Evolutionary conservation across 53 echinoderm and acorn worm species (phyloP), one percentile per base, ranked within the genome.

Genomic region (Crossaster papposus): DNA sequence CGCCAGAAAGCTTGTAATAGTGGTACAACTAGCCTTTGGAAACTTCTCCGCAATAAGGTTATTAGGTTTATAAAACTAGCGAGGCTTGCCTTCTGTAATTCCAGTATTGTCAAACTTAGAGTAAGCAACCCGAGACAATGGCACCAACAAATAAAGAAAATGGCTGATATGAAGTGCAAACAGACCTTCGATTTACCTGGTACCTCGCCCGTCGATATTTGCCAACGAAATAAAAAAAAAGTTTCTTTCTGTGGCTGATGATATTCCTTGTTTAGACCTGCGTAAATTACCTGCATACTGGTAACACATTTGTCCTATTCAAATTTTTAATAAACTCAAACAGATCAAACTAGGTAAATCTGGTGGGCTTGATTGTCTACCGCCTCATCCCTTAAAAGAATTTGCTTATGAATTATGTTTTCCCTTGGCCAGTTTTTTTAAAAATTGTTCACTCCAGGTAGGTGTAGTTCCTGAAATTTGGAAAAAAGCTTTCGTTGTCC

Each of bases 391-490:
- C 30, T 11, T 73, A 11, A 79, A 79, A 52, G 79, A 79, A 79
- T 79, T 79, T 5, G 55, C 79, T 28, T 79, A 79, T 52, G 26
- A 79, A 30, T 54, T 79, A 26, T 79, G 79, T 30, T 79, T 52
- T 52, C 79, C 28, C 0, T 30, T 79, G 54, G 54, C 30, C 54
- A 30, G 53, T 79, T 52, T 52, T 13, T 79, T 79, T 30, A n/a
- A n/a, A n/a, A 79, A 79, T 52, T 52, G 78, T 24, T 78, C 78
- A 17, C 78, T 78, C 15, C 13, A 36, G 10, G 78, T 36, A 2
- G 53, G 53, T 52, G 13, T 28, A n/a, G n/a, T n/a, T n/a, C n/a
- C n/a, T n/a, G n/a, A n/a, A n/a, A n/a, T n/a, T n/a, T n/a, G n/a
- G n/a, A n/a, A n/a, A n/a, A n/a, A n/a, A n/a, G n/a, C n/a, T n/a